Conservation (phyloP, 2,113 vertebrate genomes). For the Neopipo cinnamomea region DNA sequence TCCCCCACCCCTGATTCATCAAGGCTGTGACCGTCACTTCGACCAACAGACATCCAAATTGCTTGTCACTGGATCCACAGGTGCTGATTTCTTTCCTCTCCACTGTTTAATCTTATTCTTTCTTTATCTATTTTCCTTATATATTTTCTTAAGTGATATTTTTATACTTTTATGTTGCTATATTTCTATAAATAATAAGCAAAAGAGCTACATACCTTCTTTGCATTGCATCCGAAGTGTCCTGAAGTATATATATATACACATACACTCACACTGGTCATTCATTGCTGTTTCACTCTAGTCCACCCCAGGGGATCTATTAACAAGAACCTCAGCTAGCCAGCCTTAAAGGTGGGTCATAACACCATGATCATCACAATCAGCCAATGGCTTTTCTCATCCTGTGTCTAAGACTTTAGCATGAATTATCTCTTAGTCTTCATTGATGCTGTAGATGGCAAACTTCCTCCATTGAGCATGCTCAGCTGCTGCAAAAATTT, state of each 20-base stretch:
- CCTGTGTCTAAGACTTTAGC: background rate
- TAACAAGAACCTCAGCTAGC: background rate
- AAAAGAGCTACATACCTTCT: too few species aligned
- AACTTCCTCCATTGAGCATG: background rate
- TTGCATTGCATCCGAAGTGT: too few species aligned
- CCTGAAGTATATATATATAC: too few species aligned
- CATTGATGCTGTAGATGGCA: background rate
- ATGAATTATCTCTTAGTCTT: background rate
- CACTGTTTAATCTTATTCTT: background rate
- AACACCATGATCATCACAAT: background rate
- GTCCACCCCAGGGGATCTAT: background rate
- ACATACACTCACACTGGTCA: background rate
- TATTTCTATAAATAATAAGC: background rate
- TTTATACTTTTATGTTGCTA: background rate
- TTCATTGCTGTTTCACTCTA: background rate
- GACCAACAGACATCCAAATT: background rate
- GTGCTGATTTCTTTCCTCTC: background rate
- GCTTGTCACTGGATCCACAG: background rate
- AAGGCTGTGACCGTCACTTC: background rate
- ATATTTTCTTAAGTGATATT: background rate
- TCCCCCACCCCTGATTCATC: background rate
- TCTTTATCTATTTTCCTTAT: background rate
- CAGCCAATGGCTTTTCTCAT: background rate
- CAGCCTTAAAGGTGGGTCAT: accelerated
- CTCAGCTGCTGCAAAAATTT: background rate